phyloP scores from a whole-genome alignment of 2,113 vertebrate species.

The Saguinus imperator region DNA sequence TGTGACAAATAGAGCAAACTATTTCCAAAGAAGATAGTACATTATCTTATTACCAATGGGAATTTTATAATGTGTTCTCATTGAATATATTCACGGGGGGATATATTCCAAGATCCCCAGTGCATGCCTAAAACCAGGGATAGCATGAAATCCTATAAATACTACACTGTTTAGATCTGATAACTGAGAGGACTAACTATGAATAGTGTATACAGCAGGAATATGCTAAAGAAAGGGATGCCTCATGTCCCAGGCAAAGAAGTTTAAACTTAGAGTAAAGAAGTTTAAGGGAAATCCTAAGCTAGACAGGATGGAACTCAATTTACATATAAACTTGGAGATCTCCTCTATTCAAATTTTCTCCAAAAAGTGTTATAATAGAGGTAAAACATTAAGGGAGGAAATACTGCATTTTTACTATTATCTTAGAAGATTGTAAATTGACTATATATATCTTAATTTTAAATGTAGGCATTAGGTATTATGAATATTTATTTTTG shows the following conservation, averaged over 20 bases:
- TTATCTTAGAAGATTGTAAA: background rate
- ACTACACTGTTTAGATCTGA: background rate
- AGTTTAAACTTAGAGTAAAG: background rate
- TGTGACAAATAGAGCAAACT: background rate
- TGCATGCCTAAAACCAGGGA: background rate
- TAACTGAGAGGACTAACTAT: background rate
- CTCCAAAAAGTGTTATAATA: background rate
- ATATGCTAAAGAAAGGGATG: background rate
- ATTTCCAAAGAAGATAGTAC: background rate
- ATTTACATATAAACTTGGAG: background rate
- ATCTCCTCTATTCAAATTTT: background rate
- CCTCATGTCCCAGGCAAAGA: background rate
- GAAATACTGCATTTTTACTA: background rate
- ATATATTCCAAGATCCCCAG: background rate
- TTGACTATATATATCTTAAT: background rate
- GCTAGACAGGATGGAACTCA: background rate
- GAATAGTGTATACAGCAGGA: background rate
- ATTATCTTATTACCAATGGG: background rate
- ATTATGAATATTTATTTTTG: background rate
- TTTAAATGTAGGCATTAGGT: background rate
- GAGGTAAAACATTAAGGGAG: background rate
- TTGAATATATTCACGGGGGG: background rate
- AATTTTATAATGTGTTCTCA: background rate
- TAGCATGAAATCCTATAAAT: background rate
- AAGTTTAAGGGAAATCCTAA: background rate